A percentile compares a stretch with the other conserved stretches of the same genome.
Conservation (phyloP, 2,113 vertebrate genomes). For the Lucifuga dentata region DNA sequence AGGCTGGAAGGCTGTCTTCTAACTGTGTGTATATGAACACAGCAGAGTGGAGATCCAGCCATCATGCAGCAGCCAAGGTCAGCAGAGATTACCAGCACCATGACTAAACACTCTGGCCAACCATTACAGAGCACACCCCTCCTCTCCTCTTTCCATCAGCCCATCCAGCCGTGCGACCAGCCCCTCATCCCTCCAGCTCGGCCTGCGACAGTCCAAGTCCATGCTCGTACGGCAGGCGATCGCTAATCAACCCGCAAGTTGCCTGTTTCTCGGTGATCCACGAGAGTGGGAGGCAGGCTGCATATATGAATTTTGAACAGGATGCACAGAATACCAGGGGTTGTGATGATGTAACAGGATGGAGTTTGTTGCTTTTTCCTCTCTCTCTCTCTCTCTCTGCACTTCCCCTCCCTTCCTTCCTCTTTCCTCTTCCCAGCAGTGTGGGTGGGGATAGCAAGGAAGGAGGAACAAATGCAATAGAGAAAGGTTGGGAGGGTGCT, state of each 20-base stretch:
- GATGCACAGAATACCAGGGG: constrained; percentile 38
- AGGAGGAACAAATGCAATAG: not conserved
- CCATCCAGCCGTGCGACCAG: constrained; percentile 8
- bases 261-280: constrained; percentile 29
- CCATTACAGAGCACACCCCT: constrained; percentile 42
- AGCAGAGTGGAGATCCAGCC: constrained; percentile 66
- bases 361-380: constrained; percentile 50
- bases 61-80: constrained; percentile 73
- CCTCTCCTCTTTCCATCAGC: constrained; percentile 22
- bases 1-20: constrained; percentile 48
- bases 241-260: constrained; percentile 60
- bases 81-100: constrained; percentile 73
- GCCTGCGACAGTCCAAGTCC: not conserved
- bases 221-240: constrained; percentile 28
- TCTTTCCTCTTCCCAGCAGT: constrained; percentile 19
- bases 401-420: constrained; percentile 4
- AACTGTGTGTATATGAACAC: constrained; percentile 69
- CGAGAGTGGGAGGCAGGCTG: constrained; percentile 58
- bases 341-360: constrained; percentile 65
- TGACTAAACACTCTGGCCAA: constrained; percentile 65
- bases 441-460: constrained; percentile 40
- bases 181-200: constrained; percentile 5
- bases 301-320: constrained; percentile 75
- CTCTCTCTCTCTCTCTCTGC: constrained; percentile 9
- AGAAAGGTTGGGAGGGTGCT: not conserved